These are phyloP conservation scores for Macrosteles quadrilineatus DNA, from an alignment of 1,140 invertebrate genomes.

Conservation along the genomic window DNA sequence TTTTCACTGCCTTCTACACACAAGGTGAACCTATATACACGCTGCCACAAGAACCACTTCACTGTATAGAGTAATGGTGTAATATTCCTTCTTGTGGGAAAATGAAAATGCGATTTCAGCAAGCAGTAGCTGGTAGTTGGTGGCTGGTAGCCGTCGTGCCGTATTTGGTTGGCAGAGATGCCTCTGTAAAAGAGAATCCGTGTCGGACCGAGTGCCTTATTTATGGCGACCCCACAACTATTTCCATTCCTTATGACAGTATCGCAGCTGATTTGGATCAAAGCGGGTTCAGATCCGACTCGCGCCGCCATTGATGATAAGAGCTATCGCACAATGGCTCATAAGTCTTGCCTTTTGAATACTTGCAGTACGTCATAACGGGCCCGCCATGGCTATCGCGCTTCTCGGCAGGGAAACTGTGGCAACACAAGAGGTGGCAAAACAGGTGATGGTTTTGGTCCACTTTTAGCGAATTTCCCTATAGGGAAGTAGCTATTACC, in stretches of 20 bases:
- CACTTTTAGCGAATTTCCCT: no score
- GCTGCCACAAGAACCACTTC: background rate
- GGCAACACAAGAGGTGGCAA: no score
- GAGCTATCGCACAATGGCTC: background rate
- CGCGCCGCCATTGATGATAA: background rate
- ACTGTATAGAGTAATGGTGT: background rate
- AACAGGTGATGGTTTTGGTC: no score
- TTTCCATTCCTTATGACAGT: slow-evolving; percentile 11
- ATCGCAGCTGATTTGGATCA: background rate
- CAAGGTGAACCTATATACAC: no score
- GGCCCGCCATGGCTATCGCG: no score
- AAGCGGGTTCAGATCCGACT: background rate
- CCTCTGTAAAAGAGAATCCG: background rate
- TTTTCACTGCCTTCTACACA: no score
- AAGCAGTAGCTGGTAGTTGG: no score
- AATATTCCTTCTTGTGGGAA: no score
- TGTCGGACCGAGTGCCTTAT: background rate
- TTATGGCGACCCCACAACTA: slow-evolving; percentile 14
- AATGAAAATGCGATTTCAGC: no score
- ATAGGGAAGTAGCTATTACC: no score
- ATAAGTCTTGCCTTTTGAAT: background rate
- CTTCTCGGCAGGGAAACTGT: no score
- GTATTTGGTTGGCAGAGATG: background rate
- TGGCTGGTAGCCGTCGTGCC: background rate
- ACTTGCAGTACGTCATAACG: no score